These are phyloP conservation scores for Macrophya alboannulata DNA, from an alignment of 2,888 invertebrate genomes.

Conservation along the genomic window DNA sequence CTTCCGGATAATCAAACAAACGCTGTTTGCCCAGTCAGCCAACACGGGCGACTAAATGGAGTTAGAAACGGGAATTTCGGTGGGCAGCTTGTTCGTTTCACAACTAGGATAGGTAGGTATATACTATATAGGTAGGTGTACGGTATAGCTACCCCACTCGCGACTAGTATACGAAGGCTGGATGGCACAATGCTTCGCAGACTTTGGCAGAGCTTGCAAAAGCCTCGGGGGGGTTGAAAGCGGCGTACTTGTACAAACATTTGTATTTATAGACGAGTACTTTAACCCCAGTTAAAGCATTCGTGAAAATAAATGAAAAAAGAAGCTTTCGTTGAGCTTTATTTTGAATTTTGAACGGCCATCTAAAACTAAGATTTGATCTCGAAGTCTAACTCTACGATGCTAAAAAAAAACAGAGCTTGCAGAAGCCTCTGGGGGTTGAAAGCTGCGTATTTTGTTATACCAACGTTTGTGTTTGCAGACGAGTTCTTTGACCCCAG, in stretches of 20 bases:
- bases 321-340: too few species aligned
- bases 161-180: background rate
- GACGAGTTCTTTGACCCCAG: too few species aligned
- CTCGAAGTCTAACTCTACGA: too few species aligned
- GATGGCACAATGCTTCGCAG: constrained; percentile 14
- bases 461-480: background rate
- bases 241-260: constrained; percentile 5
- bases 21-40: constrained; percentile 68
- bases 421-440: background rate
- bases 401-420: too few species aligned
- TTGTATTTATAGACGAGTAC: background rate
- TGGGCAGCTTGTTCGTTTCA: constrained; percentile 42
- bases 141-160: background rate
- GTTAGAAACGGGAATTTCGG: constrained; percentile 55
- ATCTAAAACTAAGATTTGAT: too few species aligned
- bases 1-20: constrained; percentile 67
- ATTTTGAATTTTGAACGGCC: background rate
- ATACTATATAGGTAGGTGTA: too few species aligned
- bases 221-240: background rate
- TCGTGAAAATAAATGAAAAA: too few species aligned
- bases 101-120: constrained; percentile 40
- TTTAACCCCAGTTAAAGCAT: background rate
- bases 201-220: background rate
- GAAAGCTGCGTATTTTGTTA: background rate
- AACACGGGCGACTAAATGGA: constrained; percentile 60